Evolutionary conservation across 2,113 vertebrate genomes (phyloP), one percentile per base, ranked within the genome.

Genomic region (Malurus melanocephalus): DNA sequence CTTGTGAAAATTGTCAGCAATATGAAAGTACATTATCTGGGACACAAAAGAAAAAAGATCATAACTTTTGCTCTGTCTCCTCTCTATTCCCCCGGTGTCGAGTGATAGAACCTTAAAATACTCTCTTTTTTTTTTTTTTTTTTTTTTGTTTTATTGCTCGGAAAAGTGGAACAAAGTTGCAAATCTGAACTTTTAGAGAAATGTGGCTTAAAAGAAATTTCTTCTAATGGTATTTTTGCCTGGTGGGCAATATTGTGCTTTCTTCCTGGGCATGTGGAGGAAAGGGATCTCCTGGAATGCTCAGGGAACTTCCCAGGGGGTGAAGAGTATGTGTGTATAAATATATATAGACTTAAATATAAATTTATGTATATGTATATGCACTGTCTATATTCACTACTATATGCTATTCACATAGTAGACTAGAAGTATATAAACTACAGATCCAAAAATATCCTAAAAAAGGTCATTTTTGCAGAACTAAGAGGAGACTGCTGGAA

Each of bases 21-120:
- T 81, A 90, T 93, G 84, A 90, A 94, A 95, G 92, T 24, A 57
- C 45, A 38, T 91, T 95, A 88, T 90, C 88, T 94, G 80, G 86
- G 88, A 78, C 93, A 92, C 80, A 53, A 57, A 75, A 92, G 86
- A 65, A 92, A 56, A 80, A 67, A 79, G 38, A 90, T 75, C 38
- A 6, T 49, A 78, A 92, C 90, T 93, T 88, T 56, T 90, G 42
- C 86, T 90, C 88, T 65, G 73, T 42, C 51, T 60, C 83, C 45
- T 91, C 45, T 74, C 83, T 88, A 86, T 94, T 94, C 93, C 93
- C 92, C 57, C 32, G 77, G 32, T 53, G 73, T 43, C 0, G 0
- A 75, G 57, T 6, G 49, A 60, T 24, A 67, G 19, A 91, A 80
- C 69, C 66, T 91, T 88, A 74, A 94, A 90, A 89, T 32, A 45